Base-by-base conservation (phyloP, 2,797 vertebrate genomes). In the Thamnophis elegans region DNA sequence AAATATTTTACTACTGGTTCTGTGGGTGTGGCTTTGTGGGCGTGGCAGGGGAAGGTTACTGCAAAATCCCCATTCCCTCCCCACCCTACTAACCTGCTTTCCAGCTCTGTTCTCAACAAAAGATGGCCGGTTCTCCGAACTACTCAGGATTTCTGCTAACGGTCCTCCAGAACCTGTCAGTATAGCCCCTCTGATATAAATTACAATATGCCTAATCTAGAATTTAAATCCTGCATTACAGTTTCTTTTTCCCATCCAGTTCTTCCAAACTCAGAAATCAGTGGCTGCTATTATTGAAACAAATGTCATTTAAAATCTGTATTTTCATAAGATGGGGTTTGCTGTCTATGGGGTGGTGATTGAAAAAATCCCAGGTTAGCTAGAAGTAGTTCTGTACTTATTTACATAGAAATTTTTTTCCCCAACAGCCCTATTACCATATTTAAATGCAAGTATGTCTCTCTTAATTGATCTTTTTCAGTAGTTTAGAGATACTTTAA, bases 371-470 rank as follows among this genome's bases (percentile, higher is more conserved):
- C 36, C 73, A 25, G 32, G 22, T 56, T 88, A 92, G 92, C 92
- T 93, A 42, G 93, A 92, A 56, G 56, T 85, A 89, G 56, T 92
- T 28, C n/a, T 94, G 82, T 96, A 42, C 94, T 73, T 89, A 94
- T 97, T 98, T 95, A 98, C 97, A 96, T 96, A 62, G 94, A 94
- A 96, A 94, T 96, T 91, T 95, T 96, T 90, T 95, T 93, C 95
- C 82, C 97, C 95, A 94, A 97, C 98, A 98, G 97, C 98, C 97
- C 95, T 98, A 97, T 98, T 98, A 95, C 98, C 98, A 95, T 98
- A 98, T 97, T 98, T 98, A 97, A 98, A 98, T 98, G 97, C 98
- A 98, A 98, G 98, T 98, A 98, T 97, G 98, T 98, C 94, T 96
- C 95, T 95, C 97, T 97, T 97, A 95, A 95, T 97, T 96, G 95